These are phyloP conservation scores for Rousettus leschenaultii DNA, from an alignment of 2,113 vertebrate genomes.

Conservation along the genomic window DNA sequence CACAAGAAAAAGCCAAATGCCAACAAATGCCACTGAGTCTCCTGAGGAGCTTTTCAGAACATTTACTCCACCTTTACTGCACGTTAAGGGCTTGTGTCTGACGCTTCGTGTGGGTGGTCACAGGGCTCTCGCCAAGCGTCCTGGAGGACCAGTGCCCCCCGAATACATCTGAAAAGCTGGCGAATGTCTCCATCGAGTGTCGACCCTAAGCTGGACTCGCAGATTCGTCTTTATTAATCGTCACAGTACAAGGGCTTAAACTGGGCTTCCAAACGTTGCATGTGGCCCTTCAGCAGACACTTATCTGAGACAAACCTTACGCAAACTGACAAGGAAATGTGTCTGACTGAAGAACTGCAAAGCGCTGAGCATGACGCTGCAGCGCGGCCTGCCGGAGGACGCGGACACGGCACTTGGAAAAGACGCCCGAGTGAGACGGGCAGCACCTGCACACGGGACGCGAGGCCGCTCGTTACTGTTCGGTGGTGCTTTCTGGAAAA, in stretches of 20 bases:
- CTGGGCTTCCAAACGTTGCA: neutral
- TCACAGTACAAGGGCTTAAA: neutral
- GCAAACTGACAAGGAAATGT: no score
- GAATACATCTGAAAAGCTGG: neutral
- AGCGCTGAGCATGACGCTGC: no score
- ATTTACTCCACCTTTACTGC: neutral
- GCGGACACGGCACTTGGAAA: no score
- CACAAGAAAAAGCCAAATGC: neutral
- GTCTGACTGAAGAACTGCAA: neutral
- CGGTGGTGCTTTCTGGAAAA: neutral
- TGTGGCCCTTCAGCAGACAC: neutral
- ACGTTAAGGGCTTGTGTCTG: neutral
- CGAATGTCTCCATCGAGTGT: neutral
- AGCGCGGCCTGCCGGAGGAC: rapidly evolving
- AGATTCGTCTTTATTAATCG: neutral
- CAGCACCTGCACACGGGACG: rapidly evolving
- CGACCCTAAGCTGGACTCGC: neutral
- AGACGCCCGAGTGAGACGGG: rapidly evolving
- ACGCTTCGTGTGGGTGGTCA: neutral
- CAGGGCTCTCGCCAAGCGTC: neutral
- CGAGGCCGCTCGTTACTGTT: rapidly evolving
- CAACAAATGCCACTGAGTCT: rapidly evolving
- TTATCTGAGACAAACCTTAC: no score
- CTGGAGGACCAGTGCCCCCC: neutral
- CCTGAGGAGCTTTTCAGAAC: neutral